phyloP scores from a whole-genome alignment of 2,113 vertebrate species.

The Vidua macroura region DNA sequence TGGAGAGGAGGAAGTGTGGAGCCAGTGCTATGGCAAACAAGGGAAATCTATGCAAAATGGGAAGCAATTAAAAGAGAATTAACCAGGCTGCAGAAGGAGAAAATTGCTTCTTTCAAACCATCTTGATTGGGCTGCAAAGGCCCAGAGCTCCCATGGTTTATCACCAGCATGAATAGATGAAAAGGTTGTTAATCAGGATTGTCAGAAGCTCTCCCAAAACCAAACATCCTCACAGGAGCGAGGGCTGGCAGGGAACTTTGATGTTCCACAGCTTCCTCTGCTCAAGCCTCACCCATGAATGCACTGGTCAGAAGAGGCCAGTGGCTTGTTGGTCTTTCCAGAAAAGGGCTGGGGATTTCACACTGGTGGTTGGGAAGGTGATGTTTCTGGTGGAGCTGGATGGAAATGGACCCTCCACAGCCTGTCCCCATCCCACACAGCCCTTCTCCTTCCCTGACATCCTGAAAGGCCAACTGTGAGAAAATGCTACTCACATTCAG shows the following conservation, averaged over 20 bases:
- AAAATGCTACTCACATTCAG: neutral
- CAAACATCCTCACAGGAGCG: neutral
- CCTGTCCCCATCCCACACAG: neutral
- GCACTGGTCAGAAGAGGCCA: fast-evolving
- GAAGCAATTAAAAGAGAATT: constrained; percentile 51
- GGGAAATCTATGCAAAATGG: constrained; percentile 11
- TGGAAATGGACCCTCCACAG: neutral
- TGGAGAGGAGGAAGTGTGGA: neutral
- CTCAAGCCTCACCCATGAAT: neutral
- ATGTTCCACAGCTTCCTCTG: neutral
- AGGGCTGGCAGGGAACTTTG: neutral
- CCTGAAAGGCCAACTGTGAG: neutral
- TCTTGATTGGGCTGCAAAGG: neutral
- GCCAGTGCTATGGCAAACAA: neutral
- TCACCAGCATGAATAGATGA: neutral
- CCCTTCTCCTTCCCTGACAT: neutral
- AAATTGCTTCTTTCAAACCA: constrained; percentile 40
- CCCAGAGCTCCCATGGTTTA: neutral
- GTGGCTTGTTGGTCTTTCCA: neutral
- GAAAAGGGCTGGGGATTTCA: neutral
- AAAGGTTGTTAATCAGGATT: constrained; percentile 15
- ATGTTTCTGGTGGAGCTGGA: neutral
- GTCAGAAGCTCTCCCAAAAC: constrained; percentile 14
- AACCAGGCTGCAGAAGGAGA: neutral
- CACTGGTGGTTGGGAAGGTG: neutral